These are phyloP conservation scores for Etia nguti DNA, from an alignment of 2,113 vertebrate genomes.

Conservation along the genomic window DNA sequence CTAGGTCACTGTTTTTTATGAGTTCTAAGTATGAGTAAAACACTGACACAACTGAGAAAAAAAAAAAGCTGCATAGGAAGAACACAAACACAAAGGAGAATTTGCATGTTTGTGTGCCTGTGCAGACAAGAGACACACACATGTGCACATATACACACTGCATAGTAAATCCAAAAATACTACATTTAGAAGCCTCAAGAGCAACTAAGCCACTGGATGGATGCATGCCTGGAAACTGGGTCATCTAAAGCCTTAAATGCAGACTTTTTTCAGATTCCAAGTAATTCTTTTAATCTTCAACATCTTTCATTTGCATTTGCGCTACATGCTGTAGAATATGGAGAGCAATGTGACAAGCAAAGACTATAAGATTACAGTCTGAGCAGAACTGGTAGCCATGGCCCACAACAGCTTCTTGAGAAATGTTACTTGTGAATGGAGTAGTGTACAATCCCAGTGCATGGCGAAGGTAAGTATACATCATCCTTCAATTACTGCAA, in stretches of 20 bases:
- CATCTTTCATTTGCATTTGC: constrained; percentile 44
- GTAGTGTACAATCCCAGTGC: neutral
- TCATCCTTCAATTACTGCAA: neutral
- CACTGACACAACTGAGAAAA: neutral
- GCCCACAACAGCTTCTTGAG: neutral
- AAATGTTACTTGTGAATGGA: neutral
- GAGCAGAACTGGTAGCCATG: neutral
- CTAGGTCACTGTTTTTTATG: constrained; percentile 58
- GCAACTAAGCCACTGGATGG: constrained; percentile 47
- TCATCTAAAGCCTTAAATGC: constrained; percentile 58
- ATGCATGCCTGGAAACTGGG: constrained; percentile 61
- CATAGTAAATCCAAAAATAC: constrained; percentile 34
- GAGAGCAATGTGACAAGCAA: constrained; percentile 6
- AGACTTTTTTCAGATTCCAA: constrained; percentile 30
- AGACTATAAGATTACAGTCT: constrained; percentile 3
- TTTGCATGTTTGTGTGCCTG: neutral
- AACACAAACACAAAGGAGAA: neutral
- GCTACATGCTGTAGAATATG: constrained; percentile 9
- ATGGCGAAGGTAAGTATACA: neutral
- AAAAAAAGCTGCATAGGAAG: neutral
- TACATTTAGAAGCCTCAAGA: constrained; percentile 41
- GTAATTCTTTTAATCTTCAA: constrained; percentile 64
- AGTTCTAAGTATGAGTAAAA: constrained; percentile 27
- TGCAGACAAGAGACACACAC: neutral
- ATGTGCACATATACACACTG: neutral